Conservation (phyloP, 2,888 invertebrate species). For the Aphrophora alni region DNA sequence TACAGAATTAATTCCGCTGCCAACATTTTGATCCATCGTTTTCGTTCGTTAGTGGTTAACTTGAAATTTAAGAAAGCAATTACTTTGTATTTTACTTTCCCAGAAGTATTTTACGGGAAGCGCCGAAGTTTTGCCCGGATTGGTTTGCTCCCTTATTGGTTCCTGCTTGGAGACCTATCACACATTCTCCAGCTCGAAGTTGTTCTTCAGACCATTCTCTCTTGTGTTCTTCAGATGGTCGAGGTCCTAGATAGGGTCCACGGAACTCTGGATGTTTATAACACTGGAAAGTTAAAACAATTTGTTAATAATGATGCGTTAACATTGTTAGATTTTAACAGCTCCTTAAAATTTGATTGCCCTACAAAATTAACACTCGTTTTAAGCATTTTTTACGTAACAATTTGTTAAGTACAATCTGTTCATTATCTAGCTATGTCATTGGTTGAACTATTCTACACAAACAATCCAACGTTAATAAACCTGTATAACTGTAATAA, state of each 20-base stretch:
- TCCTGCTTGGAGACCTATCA: constrained; percentile 89
- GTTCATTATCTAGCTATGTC: too few relatives aligned
- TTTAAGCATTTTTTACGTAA: too few relatives aligned
- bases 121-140: constrained; percentile 87
- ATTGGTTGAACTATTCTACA: too few relatives aligned
- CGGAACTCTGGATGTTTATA: constrained; percentile 85
- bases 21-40: neutral
- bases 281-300: constrained; percentile 67
- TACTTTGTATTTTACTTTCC: constrained; percentile 67
- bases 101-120: constrained; percentile 79
- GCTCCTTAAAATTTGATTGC: too few relatives aligned
- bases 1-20: neutral
- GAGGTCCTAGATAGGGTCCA: constrained; percentile 83
- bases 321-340: too few relatives aligned
- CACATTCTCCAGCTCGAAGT: constrained; percentile 79
- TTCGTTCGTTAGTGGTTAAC: neutral
- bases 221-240: constrained; percentile 83
- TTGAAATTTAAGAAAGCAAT: neutral
- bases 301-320: too few relatives aligned
- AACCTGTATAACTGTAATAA: too few relatives aligned
- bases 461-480: too few relatives aligned
- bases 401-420: too few relatives aligned
- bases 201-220: constrained; percentile 83
- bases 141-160: constrained; percentile 85
- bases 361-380: too few relatives aligned